phyloP scores from a whole-genome alignment of 2,888 invertebrate species.

The Odontocolon sp. region DNA sequence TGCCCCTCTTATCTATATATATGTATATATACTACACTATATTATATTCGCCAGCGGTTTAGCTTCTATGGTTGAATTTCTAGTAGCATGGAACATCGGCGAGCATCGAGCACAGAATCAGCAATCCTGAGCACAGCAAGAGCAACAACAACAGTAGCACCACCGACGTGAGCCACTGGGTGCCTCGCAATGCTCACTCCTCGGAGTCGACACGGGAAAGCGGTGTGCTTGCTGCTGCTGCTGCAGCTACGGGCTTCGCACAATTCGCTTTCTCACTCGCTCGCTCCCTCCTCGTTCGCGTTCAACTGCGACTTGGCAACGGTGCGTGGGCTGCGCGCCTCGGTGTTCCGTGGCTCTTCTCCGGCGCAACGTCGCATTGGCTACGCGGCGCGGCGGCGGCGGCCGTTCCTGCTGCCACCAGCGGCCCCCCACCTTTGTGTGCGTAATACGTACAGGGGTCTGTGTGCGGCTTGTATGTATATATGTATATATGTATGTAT shows the following conservation, averaged over 20 bases:
- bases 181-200: conserved; percentile 46
- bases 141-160: neutral
- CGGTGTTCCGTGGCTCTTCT: conserved; percentile 37
- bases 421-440: conserved; percentile 14
- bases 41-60: neutral
- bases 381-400: conserved; percentile 46
- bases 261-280: conserved; percentile 42
- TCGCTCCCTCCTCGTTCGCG: conserved; percentile 25
- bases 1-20: too few species aligned
- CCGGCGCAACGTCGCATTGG: conserved; percentile 63
- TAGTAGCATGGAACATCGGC: neutral
- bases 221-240: conserved; percentile 20
- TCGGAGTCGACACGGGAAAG: conserved; percentile 47
- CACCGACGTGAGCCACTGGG: conserved; percentile 11
- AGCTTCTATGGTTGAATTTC: neutral
- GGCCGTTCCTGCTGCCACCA: conserved; percentile 14
- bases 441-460: conserved; percentile 13
- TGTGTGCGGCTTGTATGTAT: too few species aligned
- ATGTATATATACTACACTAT: neutral
- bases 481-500: too few species aligned
- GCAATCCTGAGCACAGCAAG: neutral
- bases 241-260: conserved; percentile 18
- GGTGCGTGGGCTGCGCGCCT: conserved; percentile 53
- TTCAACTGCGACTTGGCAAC: conserved; percentile 60
- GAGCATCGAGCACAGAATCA: conserved; percentile 4